Evolutionary conservation across 2,888 invertebrate genomes (phyloP).

Genomic region (Germaria angustata): DNA sequence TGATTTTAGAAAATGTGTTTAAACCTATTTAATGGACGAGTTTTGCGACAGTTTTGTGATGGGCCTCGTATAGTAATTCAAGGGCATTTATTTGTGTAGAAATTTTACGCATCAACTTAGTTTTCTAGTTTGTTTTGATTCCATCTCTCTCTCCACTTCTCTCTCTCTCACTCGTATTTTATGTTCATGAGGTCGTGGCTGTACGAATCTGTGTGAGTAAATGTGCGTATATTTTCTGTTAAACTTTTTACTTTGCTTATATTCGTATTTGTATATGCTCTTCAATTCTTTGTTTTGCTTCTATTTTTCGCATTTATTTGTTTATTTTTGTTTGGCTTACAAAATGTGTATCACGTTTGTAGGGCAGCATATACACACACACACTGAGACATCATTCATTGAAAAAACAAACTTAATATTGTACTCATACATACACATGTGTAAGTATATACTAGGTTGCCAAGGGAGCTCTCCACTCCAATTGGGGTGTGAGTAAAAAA

Average conservation of each 20-base stretch:
- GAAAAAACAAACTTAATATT: neutral
- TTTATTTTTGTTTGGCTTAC: neutral
- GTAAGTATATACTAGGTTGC: neutral
- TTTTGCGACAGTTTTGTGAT: neutral
- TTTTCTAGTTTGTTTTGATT: slow-evolving; percentile 21
- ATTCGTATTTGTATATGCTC: neutral
- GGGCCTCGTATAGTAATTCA: neutral
- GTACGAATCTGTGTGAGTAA: neutral
- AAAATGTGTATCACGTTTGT: slow-evolving; percentile 24
- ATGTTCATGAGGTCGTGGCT: too few species aligned
- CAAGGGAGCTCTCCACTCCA: neutral
- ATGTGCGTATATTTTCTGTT: neutral
- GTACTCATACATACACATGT: neutral
- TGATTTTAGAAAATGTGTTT: too few species aligned
- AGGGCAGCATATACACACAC: neutral
- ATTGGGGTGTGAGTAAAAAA: neutral
- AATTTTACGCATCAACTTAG: slow-evolving; percentile 50
- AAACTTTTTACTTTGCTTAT: slow-evolving; percentile 15
- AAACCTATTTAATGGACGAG: too few species aligned
- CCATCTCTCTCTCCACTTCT: slow-evolving; percentile 4
- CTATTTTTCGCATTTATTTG: slow-evolving; percentile 36
- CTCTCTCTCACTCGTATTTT: too few species aligned
- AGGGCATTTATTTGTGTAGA: neutral
- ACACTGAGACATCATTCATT: neutral
- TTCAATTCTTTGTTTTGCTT: slow-evolving; percentile 60